phyloP scores from a whole-genome alignment of 2,113 vertebrate genomes.

The Lamprologus callipterus region DNA sequence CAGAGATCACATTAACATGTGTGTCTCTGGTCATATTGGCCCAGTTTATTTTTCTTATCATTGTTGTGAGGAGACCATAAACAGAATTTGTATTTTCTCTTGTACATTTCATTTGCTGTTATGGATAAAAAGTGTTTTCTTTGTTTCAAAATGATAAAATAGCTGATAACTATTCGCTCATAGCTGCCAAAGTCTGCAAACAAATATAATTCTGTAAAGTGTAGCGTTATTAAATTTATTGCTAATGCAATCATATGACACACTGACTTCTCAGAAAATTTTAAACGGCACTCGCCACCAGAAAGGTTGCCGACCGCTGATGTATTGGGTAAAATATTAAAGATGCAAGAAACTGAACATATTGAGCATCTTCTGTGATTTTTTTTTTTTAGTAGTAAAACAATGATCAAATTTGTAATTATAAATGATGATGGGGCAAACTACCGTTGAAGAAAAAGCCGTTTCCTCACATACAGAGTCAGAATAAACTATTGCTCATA shows the following conservation, averaged over 20 bases:
- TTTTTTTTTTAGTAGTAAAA: neutral
- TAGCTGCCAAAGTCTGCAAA: too few species aligned
- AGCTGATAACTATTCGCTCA: fast-evolving
- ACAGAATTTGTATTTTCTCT: too few species aligned
- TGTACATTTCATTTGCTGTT: too few species aligned
- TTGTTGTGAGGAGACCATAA: too few species aligned
- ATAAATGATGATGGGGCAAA: neutral
- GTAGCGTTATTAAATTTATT: too few species aligned
- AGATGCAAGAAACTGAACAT: neutral
- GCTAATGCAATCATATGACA: neutral
- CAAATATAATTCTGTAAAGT: too few species aligned
- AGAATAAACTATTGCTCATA: neutral
- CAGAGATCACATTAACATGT: too few species aligned
- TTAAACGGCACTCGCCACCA: fast-evolving
- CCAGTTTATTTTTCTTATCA: fast-evolving
- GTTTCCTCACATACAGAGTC: neutral
- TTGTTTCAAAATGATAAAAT: too few species aligned
- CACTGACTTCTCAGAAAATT: neutral
- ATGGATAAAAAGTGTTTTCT: fast-evolving
- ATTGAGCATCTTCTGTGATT: neutral
- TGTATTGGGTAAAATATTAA: neutral
- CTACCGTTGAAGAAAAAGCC: neutral
- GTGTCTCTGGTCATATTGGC: too few species aligned
- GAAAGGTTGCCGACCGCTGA: neutral
- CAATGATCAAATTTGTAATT: neutral